Base-by-base conservation (phyloP, 2,888 invertebrate genomes). In the Octonoba sinensis region DNA sequence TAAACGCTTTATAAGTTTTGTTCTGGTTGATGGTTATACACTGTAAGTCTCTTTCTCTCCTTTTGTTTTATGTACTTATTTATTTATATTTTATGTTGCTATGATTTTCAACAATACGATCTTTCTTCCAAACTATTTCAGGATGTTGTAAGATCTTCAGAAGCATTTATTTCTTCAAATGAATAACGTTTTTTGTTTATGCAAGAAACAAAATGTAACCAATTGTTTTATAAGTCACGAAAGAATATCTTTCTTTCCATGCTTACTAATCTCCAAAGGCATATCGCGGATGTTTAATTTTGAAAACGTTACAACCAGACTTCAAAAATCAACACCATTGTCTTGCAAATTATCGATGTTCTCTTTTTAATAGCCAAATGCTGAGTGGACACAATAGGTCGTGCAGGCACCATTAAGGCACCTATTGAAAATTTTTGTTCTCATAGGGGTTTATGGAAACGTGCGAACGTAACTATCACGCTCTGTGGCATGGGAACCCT, bases 241-340 rank as follows among this genome's bases (percentile, higher is more conserved):
- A 22, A 36, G 11, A 44, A 67, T 79, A 36, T 27, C 71, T 71
- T 64, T 57, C 49, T 71, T 59, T 64, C 65, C 36, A 8, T 11
- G 8, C 36, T 36, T 8, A 3, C 36, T 8, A 36, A 65, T 71
- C 71, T 54, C 12, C 44, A 44, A 70, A 56, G 54, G 70, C 66
- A 67, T 67, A 79, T 60, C 72, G 60, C 78, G 78, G 60, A 72
- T 67, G 51, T 65, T 79, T 72, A 72, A 79, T 79, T 79, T 57
- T 51, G 66, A 59, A 65, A 72, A 79, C 72, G 66, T 47, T 24
- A 44, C n/a, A 18, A 51, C 67, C 47, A 24, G 56, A 73, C 73
- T 81, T 36, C 73, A 49, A 81, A 81, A 81, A 81, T 81, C 79
- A 81, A 81, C 79, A 81, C 79, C 67, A 81, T 81, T 81, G 79